Percentiles rank a stretch among this genome's conserved stretches.
phyloP scores from a whole-genome alignment of 2,797 vertebrate genomes.

The Molothrus aeneus region DNA sequence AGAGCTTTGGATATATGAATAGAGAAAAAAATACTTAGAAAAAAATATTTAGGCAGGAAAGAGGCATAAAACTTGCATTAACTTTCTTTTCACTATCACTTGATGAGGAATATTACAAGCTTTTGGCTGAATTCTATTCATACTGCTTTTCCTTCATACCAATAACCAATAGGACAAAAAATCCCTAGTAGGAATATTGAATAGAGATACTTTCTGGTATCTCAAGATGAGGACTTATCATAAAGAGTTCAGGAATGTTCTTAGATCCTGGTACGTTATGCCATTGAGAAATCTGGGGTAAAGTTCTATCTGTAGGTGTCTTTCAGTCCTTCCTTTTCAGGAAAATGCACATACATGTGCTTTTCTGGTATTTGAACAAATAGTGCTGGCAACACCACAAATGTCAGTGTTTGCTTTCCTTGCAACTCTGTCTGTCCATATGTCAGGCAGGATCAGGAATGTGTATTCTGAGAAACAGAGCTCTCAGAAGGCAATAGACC shows the following conservation, averaged over 20 bases:
- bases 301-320: neutral
- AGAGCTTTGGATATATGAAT: neutral
- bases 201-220: neutral
- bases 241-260: neutral
- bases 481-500: neutral
- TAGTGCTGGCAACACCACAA: neutral
- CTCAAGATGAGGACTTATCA: neutral
- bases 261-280: neutral
- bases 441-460: neutral
- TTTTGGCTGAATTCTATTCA: neutral
- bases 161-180: neutral
- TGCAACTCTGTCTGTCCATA: neutral
- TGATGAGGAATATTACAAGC: neutral
- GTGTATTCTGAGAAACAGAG: neutral
- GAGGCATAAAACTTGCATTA: neutral
- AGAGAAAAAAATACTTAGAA: neutral
- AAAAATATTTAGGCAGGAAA: neutral
- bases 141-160: neutral
- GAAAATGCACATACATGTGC: rapidly evolving
- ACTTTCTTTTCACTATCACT: neutral
- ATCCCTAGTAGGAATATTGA: neutral
- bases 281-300: neutral
- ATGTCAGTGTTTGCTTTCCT: neutral
- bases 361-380: neutral
- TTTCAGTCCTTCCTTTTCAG: neutral